Evolutionary conservation across 1,140 invertebrate genomes (phyloP), one percentile per base, ranked within the genome.

Genomic region (Panonychus citri): DNA sequence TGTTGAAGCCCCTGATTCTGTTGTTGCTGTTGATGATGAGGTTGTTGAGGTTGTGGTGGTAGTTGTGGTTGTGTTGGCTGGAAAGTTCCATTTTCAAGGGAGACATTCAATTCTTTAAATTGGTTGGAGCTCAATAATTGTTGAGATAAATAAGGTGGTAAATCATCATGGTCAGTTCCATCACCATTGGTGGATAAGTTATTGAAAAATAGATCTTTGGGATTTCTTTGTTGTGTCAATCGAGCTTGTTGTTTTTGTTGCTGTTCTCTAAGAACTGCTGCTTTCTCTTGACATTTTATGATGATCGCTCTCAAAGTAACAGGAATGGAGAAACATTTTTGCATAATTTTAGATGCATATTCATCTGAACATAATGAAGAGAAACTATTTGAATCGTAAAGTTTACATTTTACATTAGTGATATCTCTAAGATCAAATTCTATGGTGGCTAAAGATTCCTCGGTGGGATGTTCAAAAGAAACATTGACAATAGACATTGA

Each of bases 371-470:
- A 73, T 53, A 71, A 65, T 57, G 63, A 56, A 21, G 49, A 64
- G 67, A 77, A 51, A 76, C 68, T 61, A 50, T 76, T 66, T 51
- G 75, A 72, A 67, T 67, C 77, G 74, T 64, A 72, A 70, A 89
- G 64, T 67, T 76, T 69, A 70, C 78, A 75, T 65, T 77, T 79
- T 0, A 81, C 68, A 59, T 76, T 79, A 1, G 80, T 80, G 13
- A 83, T 77, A 63, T 91, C 86, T 15, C 77, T 75, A 27, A 96
- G 68, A 67, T 93, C 81, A 56, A 96, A 73, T 65, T 94, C 88
- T 17, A 84, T 82, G 0, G 88, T 93, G 0, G 87, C 82, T 76
- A 94, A 81, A 57, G 81, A 83, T 67, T 93, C 86, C 64, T 91
- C 83, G 27, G 82, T 73, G 0, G 89, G 89, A 73, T 95, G 87